Conservation (phyloP, 2,113 vertebrate genomes). For the Etheostoma spectabile region DNA sequence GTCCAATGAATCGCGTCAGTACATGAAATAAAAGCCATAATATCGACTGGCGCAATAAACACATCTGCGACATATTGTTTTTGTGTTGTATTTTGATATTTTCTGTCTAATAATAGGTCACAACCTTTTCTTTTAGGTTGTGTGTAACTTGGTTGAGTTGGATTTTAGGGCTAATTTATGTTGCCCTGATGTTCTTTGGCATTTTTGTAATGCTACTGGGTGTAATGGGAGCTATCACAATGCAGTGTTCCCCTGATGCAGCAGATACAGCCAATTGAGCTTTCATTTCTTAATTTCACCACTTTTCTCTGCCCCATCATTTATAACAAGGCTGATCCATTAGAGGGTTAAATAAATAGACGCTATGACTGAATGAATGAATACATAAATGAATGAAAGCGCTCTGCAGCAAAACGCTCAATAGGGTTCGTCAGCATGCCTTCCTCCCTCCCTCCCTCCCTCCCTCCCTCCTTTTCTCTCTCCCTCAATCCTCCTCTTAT, state of each 20-base stretch:
- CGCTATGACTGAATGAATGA: not conserved
- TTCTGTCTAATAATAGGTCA: not conserved
- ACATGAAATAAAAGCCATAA: too few species aligned
- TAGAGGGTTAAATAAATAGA: not conserved
- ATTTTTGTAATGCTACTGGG: not conserved
- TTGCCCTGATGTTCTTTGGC: not conserved
- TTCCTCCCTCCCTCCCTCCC: not conserved
- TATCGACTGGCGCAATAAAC: too few species aligned
- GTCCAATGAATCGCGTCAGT: not conserved
- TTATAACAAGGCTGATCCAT: too few species aligned
- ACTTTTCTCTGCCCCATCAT: not conserved
- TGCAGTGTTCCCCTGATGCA: not conserved
- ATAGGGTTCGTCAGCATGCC: not conserved
- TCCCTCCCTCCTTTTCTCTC: not conserved
- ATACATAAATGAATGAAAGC: not conserved
- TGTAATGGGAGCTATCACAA: not conserved
- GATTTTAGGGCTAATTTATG: not conserved
- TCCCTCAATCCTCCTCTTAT: conserved; percentile 1
- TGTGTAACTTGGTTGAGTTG: too few species aligned
- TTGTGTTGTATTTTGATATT: not conserved
- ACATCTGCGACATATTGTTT: too few species aligned
- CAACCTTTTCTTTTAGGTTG: not conserved
- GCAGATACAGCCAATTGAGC: not conserved
- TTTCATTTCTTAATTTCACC: accelerated
- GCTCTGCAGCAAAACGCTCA: not conserved